Percentiles rank a stretch among this genome's conserved stretches.
These are phyloP conservation scores for Diorhabda elongata DNA, from an alignment of 1,140 invertebrate genomes.

Conservation along the genomic window DNA sequence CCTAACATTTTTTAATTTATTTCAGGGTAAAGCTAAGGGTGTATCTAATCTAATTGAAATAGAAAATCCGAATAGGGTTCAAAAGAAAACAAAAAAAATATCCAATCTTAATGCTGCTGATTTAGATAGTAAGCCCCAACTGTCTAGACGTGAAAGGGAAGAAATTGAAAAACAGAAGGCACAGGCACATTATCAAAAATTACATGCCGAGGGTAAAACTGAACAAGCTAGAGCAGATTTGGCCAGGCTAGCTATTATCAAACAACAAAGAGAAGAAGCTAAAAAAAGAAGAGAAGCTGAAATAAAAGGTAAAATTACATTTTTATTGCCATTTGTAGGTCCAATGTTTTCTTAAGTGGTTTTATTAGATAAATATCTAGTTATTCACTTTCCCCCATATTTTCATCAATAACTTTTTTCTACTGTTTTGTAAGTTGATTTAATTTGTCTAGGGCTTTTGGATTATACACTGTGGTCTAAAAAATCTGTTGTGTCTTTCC, in stretches of 20 bases:
- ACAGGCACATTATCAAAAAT: conserved; percentile 81
- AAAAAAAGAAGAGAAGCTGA: conserved; percentile 85
- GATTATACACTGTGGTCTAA: too few relatives aligned
- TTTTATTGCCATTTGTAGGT: background rate
- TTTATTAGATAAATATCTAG: background rate
- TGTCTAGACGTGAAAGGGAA: conserved; percentile 77
- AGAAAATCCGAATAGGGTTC: conserved; percentile 74
- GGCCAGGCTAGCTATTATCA: conserved; percentile 83
- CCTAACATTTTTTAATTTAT: conserved; percentile 6
- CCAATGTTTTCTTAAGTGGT: background rate
- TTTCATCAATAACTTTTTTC: too few relatives aligned
- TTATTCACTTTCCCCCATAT: background rate
- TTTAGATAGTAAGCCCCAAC: conserved; percentile 63
- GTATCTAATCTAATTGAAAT: conserved; percentile 34
- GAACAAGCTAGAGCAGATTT: conserved; percentile 92
- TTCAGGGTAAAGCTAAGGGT: conserved; percentile 28
- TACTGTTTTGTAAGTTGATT: background rate
- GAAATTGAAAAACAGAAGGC: conserved; percentile 89
- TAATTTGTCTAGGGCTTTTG: background rate
- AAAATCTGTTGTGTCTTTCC: too few relatives aligned
- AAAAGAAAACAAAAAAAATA: conserved; percentile 84
- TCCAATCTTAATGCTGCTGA: conserved; percentile 62
- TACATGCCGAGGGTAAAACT: conserved; percentile 92
- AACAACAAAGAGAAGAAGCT: conserved; percentile 90
- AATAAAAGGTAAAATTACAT: conserved; percentile 60